Evolutionary conservation across 2,797 vertebrate species (phyloP).

Genomic region (Pampus argenteus): DNA sequence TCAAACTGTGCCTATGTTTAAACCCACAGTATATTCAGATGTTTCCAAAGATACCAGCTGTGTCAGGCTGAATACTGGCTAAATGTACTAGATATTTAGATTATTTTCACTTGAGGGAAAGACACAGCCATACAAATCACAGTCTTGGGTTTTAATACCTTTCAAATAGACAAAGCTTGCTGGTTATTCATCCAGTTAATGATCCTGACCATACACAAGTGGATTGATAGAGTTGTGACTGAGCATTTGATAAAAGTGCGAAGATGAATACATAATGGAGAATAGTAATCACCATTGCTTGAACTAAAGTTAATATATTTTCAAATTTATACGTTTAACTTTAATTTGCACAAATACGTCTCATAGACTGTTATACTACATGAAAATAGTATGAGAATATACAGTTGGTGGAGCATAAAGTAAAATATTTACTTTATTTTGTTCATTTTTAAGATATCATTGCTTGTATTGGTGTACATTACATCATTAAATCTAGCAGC

Average conservation of each 20-base stretch:
- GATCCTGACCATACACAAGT: neutral
- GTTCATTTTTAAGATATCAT: constrained; percentile 10
- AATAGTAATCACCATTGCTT: neutral
- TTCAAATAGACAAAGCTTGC: neutral
- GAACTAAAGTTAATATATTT: neutral
- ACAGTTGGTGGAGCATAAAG: neutral
- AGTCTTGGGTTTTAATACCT: constrained; percentile 1
- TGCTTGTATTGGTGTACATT: constrained; percentile 26
- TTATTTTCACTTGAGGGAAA: neutral
- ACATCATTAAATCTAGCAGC: constrained; percentile 40
- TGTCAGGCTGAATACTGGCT: neutral
- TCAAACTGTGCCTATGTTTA: no score
- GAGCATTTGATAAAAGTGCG: no score
- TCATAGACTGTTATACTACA: neutral
- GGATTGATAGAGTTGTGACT: neutral
- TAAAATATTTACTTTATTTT: constrained; percentile 8
- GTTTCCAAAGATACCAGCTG: neutral
- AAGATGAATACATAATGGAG: neutral
- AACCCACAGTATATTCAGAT: neutral
- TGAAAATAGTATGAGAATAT: neutral
- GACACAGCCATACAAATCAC: neutral
- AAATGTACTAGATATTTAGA: neutral
- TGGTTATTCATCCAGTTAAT: neutral
- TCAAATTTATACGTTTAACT: neutral
- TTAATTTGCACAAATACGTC: neutral